These are phyloP conservation scores for Mastigias papua DNA, from an alignment of 30 jellyfish, hydroid and myxozoan species.

Conservation along the genomic window DNA sequence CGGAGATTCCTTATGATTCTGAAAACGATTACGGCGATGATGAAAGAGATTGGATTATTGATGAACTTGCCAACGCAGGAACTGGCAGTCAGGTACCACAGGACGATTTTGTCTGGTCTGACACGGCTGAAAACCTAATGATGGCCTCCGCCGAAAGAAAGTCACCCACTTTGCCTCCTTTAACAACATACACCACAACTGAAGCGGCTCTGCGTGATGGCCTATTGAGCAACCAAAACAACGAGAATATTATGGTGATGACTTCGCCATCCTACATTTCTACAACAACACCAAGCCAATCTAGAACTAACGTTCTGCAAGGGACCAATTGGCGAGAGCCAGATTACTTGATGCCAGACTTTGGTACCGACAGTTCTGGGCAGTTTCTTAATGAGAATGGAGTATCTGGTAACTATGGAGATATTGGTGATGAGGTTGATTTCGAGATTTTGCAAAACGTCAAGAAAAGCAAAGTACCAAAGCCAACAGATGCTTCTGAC, in stretches of 20 bases:
- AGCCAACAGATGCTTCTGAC: constrained; percentile 15
- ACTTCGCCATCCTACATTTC: constrained; percentile 27
- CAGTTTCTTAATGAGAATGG: constrained; percentile 49
- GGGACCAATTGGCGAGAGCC: constrained; percentile 19
- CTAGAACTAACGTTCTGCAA: neutral
- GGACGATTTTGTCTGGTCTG: constrained; percentile 33
- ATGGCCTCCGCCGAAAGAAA: neutral
- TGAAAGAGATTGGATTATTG: constrained; percentile 38
- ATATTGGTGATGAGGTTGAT: constrained; percentile 61
- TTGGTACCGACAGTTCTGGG: constrained; percentile 48
- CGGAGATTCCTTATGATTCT: constrained; percentile 8
- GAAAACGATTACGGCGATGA: constrained; percentile 45
- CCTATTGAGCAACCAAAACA: constrained; percentile 27
- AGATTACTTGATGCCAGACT: constrained; percentile 33
- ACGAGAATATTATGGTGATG: constrained; percentile 47
- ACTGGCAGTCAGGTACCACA: constrained; percentile 46
- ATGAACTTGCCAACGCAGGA: constrained; percentile 54
- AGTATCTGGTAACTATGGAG: constrained; percentile 62
- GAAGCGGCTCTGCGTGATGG: neutral
- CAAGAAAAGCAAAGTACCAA: constrained; percentile 30
- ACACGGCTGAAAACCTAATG: constrained; percentile 18
- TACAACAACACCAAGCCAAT: neutral
- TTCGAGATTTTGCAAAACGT: constrained; percentile 36
- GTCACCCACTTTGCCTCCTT: constrained; percentile 5
- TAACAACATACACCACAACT: neutral